Evolutionary conservation across 2,113 vertebrate genomes (phyloP), one percentile per base, ranked within the genome.

Genomic region (Gopherus flavomarginatus): DNA sequence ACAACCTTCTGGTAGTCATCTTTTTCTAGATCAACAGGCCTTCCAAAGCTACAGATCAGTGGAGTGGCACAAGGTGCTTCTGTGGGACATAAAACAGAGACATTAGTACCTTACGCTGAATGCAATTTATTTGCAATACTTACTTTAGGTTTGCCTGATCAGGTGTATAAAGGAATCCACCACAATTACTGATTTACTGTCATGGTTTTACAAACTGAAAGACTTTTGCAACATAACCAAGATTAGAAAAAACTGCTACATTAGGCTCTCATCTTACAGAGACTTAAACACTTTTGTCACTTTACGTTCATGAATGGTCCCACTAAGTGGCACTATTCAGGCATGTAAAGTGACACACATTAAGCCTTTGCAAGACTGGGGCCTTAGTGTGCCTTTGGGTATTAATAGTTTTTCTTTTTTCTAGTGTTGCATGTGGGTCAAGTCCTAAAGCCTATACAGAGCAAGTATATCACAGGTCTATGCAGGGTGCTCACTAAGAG

Each of bases 1-100:
- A 99, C 98, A 93, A 99, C 99, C 82, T 99, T 99, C 99, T 99
- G 99, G 97, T 99, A 99, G 98, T 99, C 99, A 49, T 99, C 99
- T 97, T 99, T 99, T 94, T 99, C 99, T 95, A 99, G 98, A 98
- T 99, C 98, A 62, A 99, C 98, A 0, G 98, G 96, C 47, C 99
- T 98, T 87, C 98, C 98, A 47, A 99, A 96, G 98, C 99, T 99
- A 98, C 99, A 99, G 96, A 99, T 99, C 54, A 99, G 98, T 5
- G 99, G 99, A 3, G 99, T 99, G 87, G 99, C 99, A 96, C 99
- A 99, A 31, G 98, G 98, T 27, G 98, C 98, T 97, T 99, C 99
- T 99, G 98, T n/a, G 93, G 95, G 94, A 94, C 59, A 94, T 11
- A 98, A 56, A 97, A 83, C 3, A 96, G 78, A 94, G 5, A 83